Evolutionary conservation across 2,888 invertebrate species (phyloP), one percentile per base, ranked within the genome.

Genomic region (Andrena camellia): DNA sequence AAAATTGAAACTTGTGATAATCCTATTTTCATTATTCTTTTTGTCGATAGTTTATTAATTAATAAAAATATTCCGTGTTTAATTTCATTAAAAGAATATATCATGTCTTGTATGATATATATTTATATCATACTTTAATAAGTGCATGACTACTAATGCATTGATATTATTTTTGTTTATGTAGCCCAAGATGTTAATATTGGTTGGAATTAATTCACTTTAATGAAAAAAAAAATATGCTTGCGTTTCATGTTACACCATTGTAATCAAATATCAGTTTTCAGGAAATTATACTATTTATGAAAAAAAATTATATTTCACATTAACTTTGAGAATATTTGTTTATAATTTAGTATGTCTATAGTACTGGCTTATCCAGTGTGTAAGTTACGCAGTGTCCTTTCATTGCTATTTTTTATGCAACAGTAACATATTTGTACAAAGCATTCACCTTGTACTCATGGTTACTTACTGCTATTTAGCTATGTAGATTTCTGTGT

Each of bases 381-480:
- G 33, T 77, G 3, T 50, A 63, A 26, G 42, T 3, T 57, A 54
- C 31, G 29, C 57, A 73, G 50, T 20, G n/a, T 6, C 29, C 8
- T 66, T 54, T 70, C 54, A 42, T 68, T 73, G 17, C 50, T 50
- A 23, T 42, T 69, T 68, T 77, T 64, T 68, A 59, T 81, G 50
- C 59, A 62, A 48, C 50, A 67, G 71, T 66, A 73, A 80, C 62
- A 66, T 62, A 62, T 83, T 54, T 64, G 74, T 78, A 73, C 66
- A 81, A 71, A 78, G 81, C 63, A 84, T 62, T 84, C 72, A 83
- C 76, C 78, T 86, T 84, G 59, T 77, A 69, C 33, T 79, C 83
- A 73, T 78, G 77, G 57, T 73, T 67, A 81, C 59, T 78, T 64
- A 71, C 23, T 78, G 23, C 75, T 70, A 73, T 80, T 75, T 79